phyloP scores from a whole-genome alignment of 2,797 vertebrate species.

The Glyptemys insculpta region DNA sequence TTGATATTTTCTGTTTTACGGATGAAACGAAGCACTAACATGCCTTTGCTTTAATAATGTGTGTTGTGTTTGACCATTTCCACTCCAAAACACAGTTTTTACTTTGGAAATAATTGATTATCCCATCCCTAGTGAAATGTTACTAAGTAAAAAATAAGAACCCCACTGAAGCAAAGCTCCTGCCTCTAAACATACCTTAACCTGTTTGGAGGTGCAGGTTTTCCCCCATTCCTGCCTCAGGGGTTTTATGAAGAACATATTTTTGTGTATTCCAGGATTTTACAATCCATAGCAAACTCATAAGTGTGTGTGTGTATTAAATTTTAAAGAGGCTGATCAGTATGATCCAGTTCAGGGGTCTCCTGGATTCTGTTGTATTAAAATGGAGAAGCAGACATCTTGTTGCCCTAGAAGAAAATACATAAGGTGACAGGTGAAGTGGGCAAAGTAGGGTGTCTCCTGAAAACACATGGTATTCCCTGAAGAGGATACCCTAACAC shows the following conservation, averaged over 20 bases:
- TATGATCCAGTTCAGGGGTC: neutral
- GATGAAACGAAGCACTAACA: neutral
- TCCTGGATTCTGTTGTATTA: neutral
- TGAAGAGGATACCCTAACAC: neutral
- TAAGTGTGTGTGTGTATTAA: neutral
- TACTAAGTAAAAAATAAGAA: neutral
- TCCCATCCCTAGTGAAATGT: neutral
- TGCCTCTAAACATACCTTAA: neutral
- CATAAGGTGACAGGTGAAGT: neutral
- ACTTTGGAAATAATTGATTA: neutral
- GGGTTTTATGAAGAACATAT: neutral
- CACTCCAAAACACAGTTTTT: neutral
- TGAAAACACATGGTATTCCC: neutral
- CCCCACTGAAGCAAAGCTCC: neutral
- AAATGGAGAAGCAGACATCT: neutral
- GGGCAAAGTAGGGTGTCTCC: neutral
- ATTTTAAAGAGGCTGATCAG: neutral
- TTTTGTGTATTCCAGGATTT: neutral
- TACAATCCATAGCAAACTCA: neutral
- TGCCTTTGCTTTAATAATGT: neutral
- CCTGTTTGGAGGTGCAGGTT: neutral
- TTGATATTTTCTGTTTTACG: neutral
- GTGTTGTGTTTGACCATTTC: fast-evolving
- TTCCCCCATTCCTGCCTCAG: neutral
- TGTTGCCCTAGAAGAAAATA: neutral